These are phyloP conservation scores for Sclerurus mexicanus DNA, from an alignment of 2,113 vertebrate species.

Conservation along the genomic window DNA sequence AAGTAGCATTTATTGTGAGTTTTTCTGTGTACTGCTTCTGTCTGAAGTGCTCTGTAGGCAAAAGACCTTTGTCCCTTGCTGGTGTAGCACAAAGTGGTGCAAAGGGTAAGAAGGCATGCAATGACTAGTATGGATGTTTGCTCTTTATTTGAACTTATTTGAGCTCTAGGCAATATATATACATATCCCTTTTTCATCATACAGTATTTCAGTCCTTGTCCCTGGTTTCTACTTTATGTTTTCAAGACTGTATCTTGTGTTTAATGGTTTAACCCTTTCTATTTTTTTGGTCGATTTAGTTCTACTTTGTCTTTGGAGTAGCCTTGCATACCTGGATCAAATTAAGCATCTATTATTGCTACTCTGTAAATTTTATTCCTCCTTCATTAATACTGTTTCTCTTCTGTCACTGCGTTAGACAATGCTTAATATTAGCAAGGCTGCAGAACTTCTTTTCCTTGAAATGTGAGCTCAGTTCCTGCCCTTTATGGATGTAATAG, in stretches of 20 bases:
- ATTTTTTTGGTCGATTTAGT: fast-evolving
- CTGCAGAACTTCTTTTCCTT: background rate
- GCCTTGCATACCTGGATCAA: background rate
- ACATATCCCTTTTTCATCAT: background rate
- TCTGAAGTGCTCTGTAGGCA: background rate
- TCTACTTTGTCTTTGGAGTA: background rate
- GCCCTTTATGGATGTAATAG: background rate
- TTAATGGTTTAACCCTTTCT: background rate
- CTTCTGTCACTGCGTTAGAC: background rate
- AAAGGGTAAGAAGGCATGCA: background rate
- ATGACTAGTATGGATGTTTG: background rate
- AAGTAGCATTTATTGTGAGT: background rate
- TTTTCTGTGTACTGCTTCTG: background rate
- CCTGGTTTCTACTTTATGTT: background rate
- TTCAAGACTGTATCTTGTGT: background rate
- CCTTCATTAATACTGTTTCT: background rate
- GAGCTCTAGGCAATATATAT: background rate
- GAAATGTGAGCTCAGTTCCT: background rate
- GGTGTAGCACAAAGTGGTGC: background rate
- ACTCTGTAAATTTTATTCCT: background rate
- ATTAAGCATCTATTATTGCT: background rate
- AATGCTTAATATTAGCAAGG: background rate
- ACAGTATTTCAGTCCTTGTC: background rate
- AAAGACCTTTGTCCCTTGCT: background rate
- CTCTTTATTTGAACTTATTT: background rate